These are phyloP conservation scores for Pediacus dermestoides DNA, from an alignment of 2,888 invertebrate genomes.

Conservation along the genomic window DNA sequence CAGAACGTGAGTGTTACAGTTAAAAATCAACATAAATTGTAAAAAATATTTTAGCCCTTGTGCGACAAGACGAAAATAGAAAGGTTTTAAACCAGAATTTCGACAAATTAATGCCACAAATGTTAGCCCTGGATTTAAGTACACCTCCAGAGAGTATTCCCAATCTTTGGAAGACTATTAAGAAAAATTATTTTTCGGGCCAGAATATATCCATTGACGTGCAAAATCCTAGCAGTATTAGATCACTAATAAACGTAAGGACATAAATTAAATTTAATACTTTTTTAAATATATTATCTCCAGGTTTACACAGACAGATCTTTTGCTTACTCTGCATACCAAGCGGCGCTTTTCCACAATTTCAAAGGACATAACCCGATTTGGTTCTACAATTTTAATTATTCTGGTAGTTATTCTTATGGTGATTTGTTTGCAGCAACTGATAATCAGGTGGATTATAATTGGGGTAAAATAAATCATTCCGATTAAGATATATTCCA, in stretches of 20 bases:
- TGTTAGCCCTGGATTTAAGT: conserved; percentile 28
- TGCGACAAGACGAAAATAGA: conserved; percentile 25
- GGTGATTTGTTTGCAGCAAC: conserved; percentile 47
- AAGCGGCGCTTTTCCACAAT: conserved; percentile 40
- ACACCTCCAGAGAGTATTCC: conserved; percentile 18
- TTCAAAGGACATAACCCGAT: conserved; percentile 42
- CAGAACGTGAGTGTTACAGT: conserved; percentile 38
- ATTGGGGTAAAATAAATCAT: conserved; percentile 29
- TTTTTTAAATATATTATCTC: conserved; percentile 3
- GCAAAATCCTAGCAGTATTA: conserved; percentile 22
- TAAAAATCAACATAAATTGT: not conserved
- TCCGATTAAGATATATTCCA: conserved; percentile 14
- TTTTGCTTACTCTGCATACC: conserved; percentile 51
- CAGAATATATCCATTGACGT: conserved; percentile 22
- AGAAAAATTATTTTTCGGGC: conserved; percentile 28
- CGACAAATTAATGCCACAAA: conserved; percentile 25
- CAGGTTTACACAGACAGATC: conserved; percentile 52
- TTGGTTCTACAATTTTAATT: conserved; percentile 52
- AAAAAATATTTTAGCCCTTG: conserved; percentile 28
- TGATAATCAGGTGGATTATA: conserved; percentile 27
- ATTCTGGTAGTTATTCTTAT: conserved; percentile 48
- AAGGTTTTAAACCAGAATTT: conserved; percentile 29
- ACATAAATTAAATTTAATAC: not conserved
- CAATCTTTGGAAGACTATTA: conserved; percentile 29
- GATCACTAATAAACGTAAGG: conserved; percentile 35